Evolutionary conservation across 2,113 vertebrate species (phyloP), one percentile per base, ranked within the genome.

Genomic region (Platichthys stellatus): DNA sequence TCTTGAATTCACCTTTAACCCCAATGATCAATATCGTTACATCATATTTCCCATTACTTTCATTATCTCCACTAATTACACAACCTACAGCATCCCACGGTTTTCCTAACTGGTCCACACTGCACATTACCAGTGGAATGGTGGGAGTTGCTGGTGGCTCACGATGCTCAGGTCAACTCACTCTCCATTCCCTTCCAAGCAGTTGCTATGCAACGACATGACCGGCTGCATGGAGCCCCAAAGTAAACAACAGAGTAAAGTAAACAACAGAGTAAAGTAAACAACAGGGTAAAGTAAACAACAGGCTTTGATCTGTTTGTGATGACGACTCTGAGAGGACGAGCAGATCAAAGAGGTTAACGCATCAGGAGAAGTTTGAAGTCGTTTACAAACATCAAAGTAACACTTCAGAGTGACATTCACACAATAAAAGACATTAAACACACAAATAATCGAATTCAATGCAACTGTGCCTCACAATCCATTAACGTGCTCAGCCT

Each of bases 131-230:
- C 47, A 24, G 2, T 31, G 51, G 68, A 64, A 54, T 65, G 58
- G 86, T 83, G 45, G 78, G 73, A 82, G 82, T 83, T 15, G 3
- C 28, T 24, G 63, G 43, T 35, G 69, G 66, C 80, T 74, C 65
- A 58, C 23, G 31, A 64, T 61, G 54, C 74, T 68, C 67, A n/a
- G 87, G 84, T 89, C 89, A 86, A 73, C 76, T 83, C 24, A 21
- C 74, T 81, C 74, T 76, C 69, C 24, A 61, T 81, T 79, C 61
- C 54, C 58, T 70, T 84, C 66, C 45, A 35, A 82, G 47, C 20
- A 53, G 87, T 91, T 91, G 89, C 89, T 86, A 91, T 82, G 89
- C 89, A 91, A 91, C 89, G 2, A 74, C 74, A 80, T 23, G 28
- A 76, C 80, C 7, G 5, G 66, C 20, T 51, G 63, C 63, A 65